Evolutionary conservation across 1,140 invertebrate species (phyloP).

Genomic region (Mercenaria mercenaria): DNA sequence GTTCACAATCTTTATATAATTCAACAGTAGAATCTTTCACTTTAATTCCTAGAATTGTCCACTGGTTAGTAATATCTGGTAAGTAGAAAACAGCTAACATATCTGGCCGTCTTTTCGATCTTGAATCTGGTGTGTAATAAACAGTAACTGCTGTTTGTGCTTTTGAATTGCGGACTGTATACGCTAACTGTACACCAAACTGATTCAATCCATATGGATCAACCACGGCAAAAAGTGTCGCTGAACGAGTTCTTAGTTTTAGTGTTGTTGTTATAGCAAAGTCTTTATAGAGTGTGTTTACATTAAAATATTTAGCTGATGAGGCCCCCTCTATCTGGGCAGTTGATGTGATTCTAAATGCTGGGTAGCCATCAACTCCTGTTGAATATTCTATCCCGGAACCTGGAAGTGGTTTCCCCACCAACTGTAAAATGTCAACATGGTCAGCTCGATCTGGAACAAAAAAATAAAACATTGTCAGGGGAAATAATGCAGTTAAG

Average conservation of each 20-base stretch:
- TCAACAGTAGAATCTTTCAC: not conserved
- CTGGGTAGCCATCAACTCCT: not conserved
- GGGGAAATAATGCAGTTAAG: not conserved
- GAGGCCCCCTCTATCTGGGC: not conserved
- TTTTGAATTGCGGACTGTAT: not conserved
- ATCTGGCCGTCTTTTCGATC: not conserved
- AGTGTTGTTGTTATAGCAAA: constrained; percentile 47
- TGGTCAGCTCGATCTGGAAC: constrained; percentile 15
- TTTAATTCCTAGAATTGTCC: constrained; percentile 36
- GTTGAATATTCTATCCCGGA: constrained; percentile 3
- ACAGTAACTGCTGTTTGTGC: not conserved
- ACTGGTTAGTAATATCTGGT: constrained; percentile 42
- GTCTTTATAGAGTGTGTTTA: not conserved
- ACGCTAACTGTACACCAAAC: constrained; percentile 11
- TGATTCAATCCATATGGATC: not conserved
- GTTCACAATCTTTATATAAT: constrained; percentile 41
- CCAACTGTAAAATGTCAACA: constrained; percentile 11
- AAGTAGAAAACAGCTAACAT: not conserved
- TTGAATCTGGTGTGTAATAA: constrained; percentile 26
- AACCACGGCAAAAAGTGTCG: constrained; percentile 14
- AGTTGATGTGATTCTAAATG: constrained; percentile 1
- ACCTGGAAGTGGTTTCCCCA: not conserved
- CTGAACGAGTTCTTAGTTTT: not conserved
- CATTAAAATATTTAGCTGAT: not conserved
- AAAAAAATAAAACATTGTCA: not conserved